These are phyloP conservation scores for Rhinopomastus cyanomelas DNA, from an alignment of 2,113 vertebrate species.

Conservation along the genomic window DNA sequence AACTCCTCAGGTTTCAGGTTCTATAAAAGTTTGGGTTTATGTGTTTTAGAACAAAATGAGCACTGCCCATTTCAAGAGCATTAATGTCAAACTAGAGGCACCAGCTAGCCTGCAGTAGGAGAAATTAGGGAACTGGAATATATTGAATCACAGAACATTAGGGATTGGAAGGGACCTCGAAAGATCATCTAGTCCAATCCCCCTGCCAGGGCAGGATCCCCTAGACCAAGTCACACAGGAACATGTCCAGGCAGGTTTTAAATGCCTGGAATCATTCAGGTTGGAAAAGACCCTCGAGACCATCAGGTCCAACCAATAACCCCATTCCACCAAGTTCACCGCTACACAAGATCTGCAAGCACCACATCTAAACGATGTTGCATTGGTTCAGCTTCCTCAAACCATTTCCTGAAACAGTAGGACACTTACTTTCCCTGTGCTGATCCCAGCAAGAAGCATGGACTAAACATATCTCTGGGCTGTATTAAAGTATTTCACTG, in stretches of 20 bases:
- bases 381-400: neutral
- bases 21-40: neutral
- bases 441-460: neutral
- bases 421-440: neutral
- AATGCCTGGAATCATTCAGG: no score
- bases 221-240: no score
- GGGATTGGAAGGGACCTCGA: no score
- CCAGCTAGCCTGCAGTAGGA: neutral
- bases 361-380: no score
- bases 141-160: no score
- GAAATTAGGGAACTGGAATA: neutral
- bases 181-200: no score
- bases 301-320: no score
- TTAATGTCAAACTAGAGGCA: neutral
- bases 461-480: neutral
- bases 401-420: neutral
- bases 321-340: no score
- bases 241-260: no score
- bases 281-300: no score
- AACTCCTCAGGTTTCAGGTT: neutral
- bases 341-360: no score
- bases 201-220: no score
- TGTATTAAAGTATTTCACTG: neutral
- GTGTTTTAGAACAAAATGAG: neutral
- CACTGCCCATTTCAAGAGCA: neutral